phyloP scores from a whole-genome alignment of 2,888 invertebrate genomes.

The Miltochrista miniata region DNA sequence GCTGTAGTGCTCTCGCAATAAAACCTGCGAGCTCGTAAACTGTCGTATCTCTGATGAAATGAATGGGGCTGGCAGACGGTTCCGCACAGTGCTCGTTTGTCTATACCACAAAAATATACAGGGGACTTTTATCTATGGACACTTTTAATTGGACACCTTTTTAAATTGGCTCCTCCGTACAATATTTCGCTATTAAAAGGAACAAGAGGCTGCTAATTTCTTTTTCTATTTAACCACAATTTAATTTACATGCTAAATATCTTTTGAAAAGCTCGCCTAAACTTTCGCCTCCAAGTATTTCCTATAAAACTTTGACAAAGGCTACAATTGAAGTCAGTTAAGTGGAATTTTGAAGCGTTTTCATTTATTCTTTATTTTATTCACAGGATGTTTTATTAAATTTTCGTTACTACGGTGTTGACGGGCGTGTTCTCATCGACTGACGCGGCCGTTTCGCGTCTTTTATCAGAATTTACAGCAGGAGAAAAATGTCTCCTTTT shows the following conservation, averaged over 20 bases:
- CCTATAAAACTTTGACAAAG: constrained; percentile 52
- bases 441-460: constrained; percentile 24
- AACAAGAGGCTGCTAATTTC: constrained; percentile 41
- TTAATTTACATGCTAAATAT: constrained; percentile 33
- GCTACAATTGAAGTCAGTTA: constrained; percentile 53
- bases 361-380: constrained; percentile 55
- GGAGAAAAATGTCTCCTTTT: constrained; percentile 53
- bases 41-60: constrained; percentile 56
- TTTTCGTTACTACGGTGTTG: constrained; percentile 68
- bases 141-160: constrained; percentile 61
- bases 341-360: constrained; percentile 53
- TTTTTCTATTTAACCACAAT: constrained; percentile 32
- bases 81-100: constrained; percentile 42
- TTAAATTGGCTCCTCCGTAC: constrained; percentile 37
- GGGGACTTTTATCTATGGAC: constrained; percentile 46
- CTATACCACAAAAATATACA: constrained; percentile 51
- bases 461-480: constrained; percentile 38
- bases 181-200: constrained; percentile 35
- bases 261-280: constrained; percentile 34
- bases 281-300: constrained; percentile 41
- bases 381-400: constrained; percentile 69
- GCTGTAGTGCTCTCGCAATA: constrained; percentile 64
- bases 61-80: constrained; percentile 49
- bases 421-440: constrained; percentile 40
- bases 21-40: constrained; percentile 68